Base-by-base conservation (phyloP, 2,888 invertebrate genomes). In the Apodemia duryi region DNA sequence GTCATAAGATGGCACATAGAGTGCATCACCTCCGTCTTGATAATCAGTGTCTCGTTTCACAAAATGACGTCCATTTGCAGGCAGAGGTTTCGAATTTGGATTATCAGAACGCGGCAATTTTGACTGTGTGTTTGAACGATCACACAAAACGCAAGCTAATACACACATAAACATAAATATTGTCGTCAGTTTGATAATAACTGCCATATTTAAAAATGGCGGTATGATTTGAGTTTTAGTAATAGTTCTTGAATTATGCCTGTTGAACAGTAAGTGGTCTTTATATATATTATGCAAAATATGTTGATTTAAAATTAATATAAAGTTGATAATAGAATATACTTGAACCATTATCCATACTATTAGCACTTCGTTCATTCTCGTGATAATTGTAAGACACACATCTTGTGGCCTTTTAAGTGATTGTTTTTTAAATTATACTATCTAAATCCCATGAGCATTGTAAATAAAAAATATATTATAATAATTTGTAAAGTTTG, bases 21-120 rank as follows among this genome's bases (percentile, higher is more conserved):
- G 76, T 1, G 74, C 76, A 2, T 81, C 80, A 51, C 79, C 77
- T 46, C 79, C 80, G 65, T 81, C 79, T 57, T 73, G 63, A 46
- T 69, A 54, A 2, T 46, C 46, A 46, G 77, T 68, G 1, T 83
- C 82, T 66, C 88, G 80, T 73, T 86, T 87, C 66, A 77, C 83
- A 29, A 87, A 70, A 70, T 84, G 83, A 68, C 69, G 75, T 28
- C 51, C 32, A 13, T 46, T 46, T 79, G 81, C 1, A 52, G 52
- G 9, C 52, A 28, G 10, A 7, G 52, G 28, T 9, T 52, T 21
- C 28, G 52, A 6, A 28, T 10, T n/a, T 52, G 4, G 52, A 21
- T 52, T 9, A 9, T 52, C 28, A 28, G 10, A 21, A 28, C 52
- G 52, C 28, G 52, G 28, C 28, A 10, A 52, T 52, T 52, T 52